These are phyloP conservation scores for Agonopterix heracliana DNA, from an alignment of 2,888 invertebrate species.

Conservation along the genomic window DNA sequence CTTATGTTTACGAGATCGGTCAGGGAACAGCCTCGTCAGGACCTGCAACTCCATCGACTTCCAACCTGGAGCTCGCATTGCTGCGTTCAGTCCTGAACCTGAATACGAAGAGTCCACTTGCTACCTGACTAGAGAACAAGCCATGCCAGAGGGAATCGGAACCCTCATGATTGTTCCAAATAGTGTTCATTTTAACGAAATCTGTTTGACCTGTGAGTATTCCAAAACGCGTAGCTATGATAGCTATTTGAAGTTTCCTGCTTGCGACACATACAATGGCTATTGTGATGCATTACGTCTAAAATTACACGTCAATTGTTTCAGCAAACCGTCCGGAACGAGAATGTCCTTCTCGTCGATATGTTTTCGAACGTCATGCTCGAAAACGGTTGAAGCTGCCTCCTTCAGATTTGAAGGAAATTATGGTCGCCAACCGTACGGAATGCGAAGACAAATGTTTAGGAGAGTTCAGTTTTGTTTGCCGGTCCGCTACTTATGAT, in stretches of 20 bases:
- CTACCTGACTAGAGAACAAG: conserved; percentile 89
- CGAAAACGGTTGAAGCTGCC: conserved; percentile 89
- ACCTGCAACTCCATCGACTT: conserved; percentile 94
- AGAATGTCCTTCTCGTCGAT: conserved; percentile 91
- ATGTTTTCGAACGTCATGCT: conserved; percentile 92
- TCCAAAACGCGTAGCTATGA: background rate
- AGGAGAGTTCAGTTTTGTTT: conserved; percentile 92
- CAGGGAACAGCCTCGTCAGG: conserved; percentile 87
- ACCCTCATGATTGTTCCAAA: conserved; percentile 92
- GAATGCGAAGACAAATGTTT: conserved; percentile 94
- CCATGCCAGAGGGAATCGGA: conserved; percentile 91
- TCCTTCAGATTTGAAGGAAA: conserved; percentile 88
- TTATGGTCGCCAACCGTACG: conserved; percentile 88
- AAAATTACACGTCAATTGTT: conserved; percentile 19
- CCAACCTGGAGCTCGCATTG: conserved; percentile 90
- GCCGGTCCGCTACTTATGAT: conserved; percentile 91
- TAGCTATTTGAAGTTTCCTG: background rate
- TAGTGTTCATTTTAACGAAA: conserved; percentile 92
- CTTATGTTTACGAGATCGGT: conserved; percentile 88
- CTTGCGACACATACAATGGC: background rate
- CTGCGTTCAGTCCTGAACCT: conserved; percentile 86
- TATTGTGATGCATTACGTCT: conserved; percentile 4
- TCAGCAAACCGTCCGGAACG: conserved; percentile 87
- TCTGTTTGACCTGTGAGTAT: conserved; percentile 89
- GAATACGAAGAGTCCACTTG: conserved; percentile 94